Evolutionary conservation across 2,113 vertebrate genomes (phyloP), one percentile per base, ranked within the genome.

Genomic region (Mionectes macconnelli): DNA sequence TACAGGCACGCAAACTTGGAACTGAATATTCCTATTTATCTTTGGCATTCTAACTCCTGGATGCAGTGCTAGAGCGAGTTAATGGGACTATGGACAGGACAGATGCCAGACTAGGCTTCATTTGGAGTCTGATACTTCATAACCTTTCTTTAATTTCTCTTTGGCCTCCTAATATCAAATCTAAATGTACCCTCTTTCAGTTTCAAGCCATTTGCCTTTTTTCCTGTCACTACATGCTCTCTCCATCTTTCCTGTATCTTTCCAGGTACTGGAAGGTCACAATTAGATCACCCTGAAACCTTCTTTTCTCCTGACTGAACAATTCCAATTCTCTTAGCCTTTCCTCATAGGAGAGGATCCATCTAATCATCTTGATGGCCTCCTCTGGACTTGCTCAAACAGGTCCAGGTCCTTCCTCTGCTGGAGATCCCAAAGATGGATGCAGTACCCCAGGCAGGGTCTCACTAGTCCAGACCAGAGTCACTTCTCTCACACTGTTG

Each of bases 401-500:
- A 25, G 12, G 3, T 30, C 10, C 2, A 6, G 14, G 16, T 47
- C 2, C 19, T 2, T 14, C 16, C 24, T 55, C 30, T 63, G 24
- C n/a, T 40, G 30, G 12, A 14, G 10, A 16, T 7, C 13, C 24
- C 56, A 40, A n/a, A 31, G 20, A 6, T 55, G 60, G 21, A 14
- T 70, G 30, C 24, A 63, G 24, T 4, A 1, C 3, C 53, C 0
- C 23, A 53, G 39, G 8, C n/a, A 19, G 19, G 10, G 5, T 63
- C 47, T 63, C n/a, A 62, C 3, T n/a, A n/a, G n/a, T n/a, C n/a
- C n/a, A 62, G 33, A 53, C 18, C 45, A 52, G 35, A 86, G 25
- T 47, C 39, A 20, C 20, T 8, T 70, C 24, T n/a, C 24, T 39
- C 0, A 0, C 4, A 15, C 39, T 77, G 21, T 31, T 50, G 37